Evolutionary conservation across 2,888 invertebrate species (phyloP), one percentile per base, ranked within the genome.

Genomic region (Lithodes maja): DNA sequence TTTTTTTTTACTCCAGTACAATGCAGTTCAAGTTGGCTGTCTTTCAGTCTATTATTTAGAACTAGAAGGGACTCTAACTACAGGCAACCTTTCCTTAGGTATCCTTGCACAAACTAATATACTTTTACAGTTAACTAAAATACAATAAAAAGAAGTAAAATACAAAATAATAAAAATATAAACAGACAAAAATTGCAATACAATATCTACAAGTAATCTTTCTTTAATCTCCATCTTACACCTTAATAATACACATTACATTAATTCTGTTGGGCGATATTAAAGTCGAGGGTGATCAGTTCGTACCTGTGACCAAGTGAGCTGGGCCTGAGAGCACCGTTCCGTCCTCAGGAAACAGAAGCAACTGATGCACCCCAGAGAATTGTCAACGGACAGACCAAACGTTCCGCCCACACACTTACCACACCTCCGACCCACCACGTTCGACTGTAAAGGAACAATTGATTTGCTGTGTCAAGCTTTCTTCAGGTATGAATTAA

Each of bases 331-430:
- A 68, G 95, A 94, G 94, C 99, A 99, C 85, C 95, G 95, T 2
- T 96, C 95, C 82, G 97, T 96, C 93, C 98, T 95, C 0, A 97
- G 97, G 94, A 99, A 99, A 94, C 99, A 99, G 95, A 98, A 99
- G 94, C 99, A 99, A 90, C 96, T 96, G 0, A 98, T 98, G 94
- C 99, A 99, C 5, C 99, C 99, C 85, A 95, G 95, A 1, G 96
- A 96, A 94, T 97, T 98, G 78, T 96, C 95, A 0, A 94, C 94
- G 0, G 97, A 95, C 52, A 99, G 94, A 0, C 98, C 98, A 94
- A 99, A 99, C 0, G 98, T 97, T 49, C 97, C 97, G 74, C 96
- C 95, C 92, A 96, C 95, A 94, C 99, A 99, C 17, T 95, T 94
- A 93, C 97, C 96, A 93, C 99, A 99, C 92, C 96, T 96, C 81